These are phyloP conservation scores for Calycopis cecrops DNA, from an alignment of 1,140 invertebrate genomes.

Conservation along the genomic window DNA sequence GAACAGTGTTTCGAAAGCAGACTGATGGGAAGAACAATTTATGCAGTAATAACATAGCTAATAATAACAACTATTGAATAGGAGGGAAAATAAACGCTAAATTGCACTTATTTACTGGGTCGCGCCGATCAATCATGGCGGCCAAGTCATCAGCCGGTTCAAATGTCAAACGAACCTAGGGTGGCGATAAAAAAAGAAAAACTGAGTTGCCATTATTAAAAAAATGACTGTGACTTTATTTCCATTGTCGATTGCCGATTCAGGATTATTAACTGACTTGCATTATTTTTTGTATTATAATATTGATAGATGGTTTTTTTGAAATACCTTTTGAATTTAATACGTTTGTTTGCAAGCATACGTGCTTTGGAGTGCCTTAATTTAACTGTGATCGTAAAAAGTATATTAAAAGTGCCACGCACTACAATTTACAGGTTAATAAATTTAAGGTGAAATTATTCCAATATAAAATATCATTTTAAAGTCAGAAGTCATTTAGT, in stretches of 20 bases:
- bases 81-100: conserved; percentile 65
- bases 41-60: conserved; percentile 27
- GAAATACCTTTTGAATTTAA: conserved; percentile 60
- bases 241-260: conserved; percentile 74
- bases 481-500: too few species aligned
- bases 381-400: neutral
- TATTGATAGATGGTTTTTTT: conserved; percentile 74
- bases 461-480: too few species aligned
- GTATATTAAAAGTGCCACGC: too few species aligned
- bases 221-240: conserved; percentile 75
- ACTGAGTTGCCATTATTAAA: conserved; percentile 73
- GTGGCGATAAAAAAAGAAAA: conserved; percentile 67
- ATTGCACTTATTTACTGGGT: conserved; percentile 72
- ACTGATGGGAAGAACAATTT: conserved; percentile 22
- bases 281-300: conserved; percentile 74
- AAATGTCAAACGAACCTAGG: conserved; percentile 73
- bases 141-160: conserved; percentile 71
- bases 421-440: too few species aligned
- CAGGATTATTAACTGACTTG: conserved; percentile 74
- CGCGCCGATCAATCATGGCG: conserved; percentile 70
- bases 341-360: conserved; percentile 37
- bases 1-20: conserved; percentile 1
- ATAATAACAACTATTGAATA: conserved; percentile 62
- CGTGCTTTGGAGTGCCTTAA: conserved; percentile 38
- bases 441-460: too few species aligned